Evolutionary conservation across 2,797 vertebrate species (phyloP), one percentile per base, ranked within the genome.

Genomic region (Acanthis flammea): DNA sequence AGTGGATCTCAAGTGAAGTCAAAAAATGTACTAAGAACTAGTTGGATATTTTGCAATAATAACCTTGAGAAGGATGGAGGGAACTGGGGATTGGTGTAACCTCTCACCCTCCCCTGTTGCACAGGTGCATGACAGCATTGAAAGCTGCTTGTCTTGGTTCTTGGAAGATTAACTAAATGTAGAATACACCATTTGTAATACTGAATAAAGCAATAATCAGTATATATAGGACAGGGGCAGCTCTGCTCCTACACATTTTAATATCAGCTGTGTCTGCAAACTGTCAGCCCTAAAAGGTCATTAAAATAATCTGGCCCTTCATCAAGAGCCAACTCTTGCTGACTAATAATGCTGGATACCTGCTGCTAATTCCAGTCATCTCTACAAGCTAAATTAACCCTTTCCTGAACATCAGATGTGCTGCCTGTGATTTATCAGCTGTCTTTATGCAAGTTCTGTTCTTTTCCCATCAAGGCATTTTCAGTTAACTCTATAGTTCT

Each of bases 351-450:
- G 25, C 61, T 89, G 74, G 87, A 79, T 31, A 70, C 25, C 37
- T 8, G 35, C 37, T 77, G 71, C 53, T 76, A 84, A 89, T 79
- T 91, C 77, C 76, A 92, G 60, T 27, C 39, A 47, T 33, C 57
- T 77, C 90, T 37, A 66, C 41, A 87, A 92, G 71, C 27, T 80
- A 61, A 71, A 54, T 94, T 92, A 95, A 93, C 95, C 58, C 70
- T 62, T 94, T 88, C 28, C 50, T 75, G 44, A 74, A 33, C 17
- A 74, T 19, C 66, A 57, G 2, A 23, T 14, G 1, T 10, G 14
- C 37, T 35, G 47, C 47, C 60, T 42, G 21, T 76, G 61, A 66
- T 42, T 63, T 0, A 47, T 6, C 37, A 86, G 16, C 42, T 54
- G 22, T 30, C 21, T 65, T 78, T 22, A 58, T 7, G 10, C n/a